These are phyloP conservation scores for Busseola fusca DNA, from an alignment of 2,888 invertebrate species.

Conservation along the genomic window DNA sequence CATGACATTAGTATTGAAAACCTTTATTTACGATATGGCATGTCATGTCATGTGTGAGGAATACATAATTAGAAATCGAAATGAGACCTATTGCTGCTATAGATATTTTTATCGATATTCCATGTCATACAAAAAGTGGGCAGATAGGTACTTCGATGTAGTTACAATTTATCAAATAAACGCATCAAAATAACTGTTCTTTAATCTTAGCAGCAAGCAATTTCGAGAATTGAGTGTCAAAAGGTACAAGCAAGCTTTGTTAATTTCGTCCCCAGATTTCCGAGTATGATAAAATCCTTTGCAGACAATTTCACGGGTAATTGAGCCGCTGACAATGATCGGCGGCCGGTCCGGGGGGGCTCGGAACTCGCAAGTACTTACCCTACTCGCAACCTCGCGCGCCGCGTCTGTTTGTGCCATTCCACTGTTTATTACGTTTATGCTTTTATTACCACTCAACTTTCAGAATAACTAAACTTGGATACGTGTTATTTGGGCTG, in stretches of 20 bases:
- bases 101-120: conserved; percentile 12
- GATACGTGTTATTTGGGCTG: conserved; percentile 42
- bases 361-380: conserved; percentile 17
- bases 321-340: conserved; percentile 80
- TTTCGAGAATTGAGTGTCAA: conserved; percentile 49
- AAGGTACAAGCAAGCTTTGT: conserved; percentile 52
- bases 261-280: conserved; percentile 61
- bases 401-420: conserved; percentile 70
- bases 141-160: conserved; percentile 11
- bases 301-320: conserved; percentile 84
- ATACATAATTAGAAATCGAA: conserved; percentile 7
- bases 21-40: conserved; percentile 21
- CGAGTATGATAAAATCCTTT: conserved; percentile 71
- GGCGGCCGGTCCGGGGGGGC: conserved; percentile 63
- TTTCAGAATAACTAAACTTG: conserved; percentile 54
- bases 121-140: conserved; percentile 16
- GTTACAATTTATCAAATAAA: conserved; percentile 26
- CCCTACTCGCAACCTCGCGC: conserved; percentile 4
- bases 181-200: conserved; percentile 35
- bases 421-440: conserved; percentile 71
- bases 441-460: conserved; percentile 69
- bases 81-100: conserved; percentile 13
- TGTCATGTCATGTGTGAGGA: neutral
- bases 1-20: conserved; percentile 9
- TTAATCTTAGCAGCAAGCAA: conserved; percentile 25